These are phyloP conservation scores for Cataglyphis livida DNA, from an alignment of 2,888 invertebrate species.

Conservation along the genomic window DNA sequence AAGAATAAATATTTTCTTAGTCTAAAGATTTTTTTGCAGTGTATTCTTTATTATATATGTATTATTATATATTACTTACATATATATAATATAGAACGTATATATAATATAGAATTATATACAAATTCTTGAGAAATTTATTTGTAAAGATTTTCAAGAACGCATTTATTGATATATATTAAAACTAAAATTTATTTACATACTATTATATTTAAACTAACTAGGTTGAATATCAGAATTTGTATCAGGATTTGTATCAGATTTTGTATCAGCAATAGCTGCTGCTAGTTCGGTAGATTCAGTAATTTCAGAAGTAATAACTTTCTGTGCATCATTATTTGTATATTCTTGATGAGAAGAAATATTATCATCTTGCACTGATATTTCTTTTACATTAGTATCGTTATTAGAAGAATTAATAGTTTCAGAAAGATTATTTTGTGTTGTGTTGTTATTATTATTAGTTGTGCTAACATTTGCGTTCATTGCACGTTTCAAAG, in stretches of 20 bases:
- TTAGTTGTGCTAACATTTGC: conserved; percentile 17
- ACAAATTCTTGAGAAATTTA: neutral
- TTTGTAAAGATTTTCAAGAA: neutral
- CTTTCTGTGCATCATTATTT: conserved; percentile 12
- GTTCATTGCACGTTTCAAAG: conserved; percentile 75
- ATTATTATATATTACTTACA: neutral
- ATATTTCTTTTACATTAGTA: conserved; percentile 24
- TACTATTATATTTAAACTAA: conserved; percentile 2
- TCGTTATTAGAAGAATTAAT: conserved; percentile 11
- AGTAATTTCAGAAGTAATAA: neutral
- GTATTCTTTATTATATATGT: too few species aligned
- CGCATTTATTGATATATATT: conserved; percentile 6
- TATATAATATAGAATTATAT: neutral
- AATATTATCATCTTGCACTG: conserved; percentile 24
- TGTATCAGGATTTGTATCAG: neutral
- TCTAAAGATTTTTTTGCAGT: neutral
- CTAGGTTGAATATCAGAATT: neutral
- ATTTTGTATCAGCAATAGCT: neutral
- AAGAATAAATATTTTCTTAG: neutral
- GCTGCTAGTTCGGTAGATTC: neutral
- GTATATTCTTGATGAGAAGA: conserved; percentile 9
- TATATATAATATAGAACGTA: neutral
- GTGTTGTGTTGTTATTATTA: conserved; percentile 8
- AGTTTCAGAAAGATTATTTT: conserved; percentile 21
- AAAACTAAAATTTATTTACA: too few species aligned